A percentile compares a stretch with the other conserved stretches of the same genome.
Conservation (phyloP, 2,797 vertebrate genomes). For the Potorous gilbertii region DNA sequence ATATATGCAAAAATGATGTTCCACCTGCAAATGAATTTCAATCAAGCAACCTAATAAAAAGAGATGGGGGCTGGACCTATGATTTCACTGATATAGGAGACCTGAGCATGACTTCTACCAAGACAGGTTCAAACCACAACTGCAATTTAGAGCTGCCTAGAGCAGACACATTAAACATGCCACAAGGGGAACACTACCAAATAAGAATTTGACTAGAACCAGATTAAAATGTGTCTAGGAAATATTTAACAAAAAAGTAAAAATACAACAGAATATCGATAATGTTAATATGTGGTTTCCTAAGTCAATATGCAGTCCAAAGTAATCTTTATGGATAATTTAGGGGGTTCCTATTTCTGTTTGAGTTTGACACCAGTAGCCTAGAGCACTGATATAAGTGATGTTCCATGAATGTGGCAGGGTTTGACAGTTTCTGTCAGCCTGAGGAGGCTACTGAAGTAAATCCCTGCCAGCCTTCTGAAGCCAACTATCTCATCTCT, state of each 20-base stretch:
- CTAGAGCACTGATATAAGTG: not conserved
- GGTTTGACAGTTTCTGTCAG: not conserved
- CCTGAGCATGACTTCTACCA: not conserved
- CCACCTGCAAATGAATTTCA: not conserved
- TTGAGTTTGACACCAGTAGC: not conserved
- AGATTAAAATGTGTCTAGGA: not conserved
- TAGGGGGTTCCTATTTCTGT: not conserved
- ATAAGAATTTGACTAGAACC: not conserved
- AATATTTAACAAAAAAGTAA: not conserved
- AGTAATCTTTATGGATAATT: not conserved
- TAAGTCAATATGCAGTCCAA: not conserved
- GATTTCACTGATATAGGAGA: not conserved
- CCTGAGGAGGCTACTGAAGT: too few species aligned
- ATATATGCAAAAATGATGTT: not conserved
- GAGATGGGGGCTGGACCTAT: not conserved
- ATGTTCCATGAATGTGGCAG: not conserved
- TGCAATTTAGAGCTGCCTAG: not conserved
- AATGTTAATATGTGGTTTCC: not conserved
- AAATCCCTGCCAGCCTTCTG: not conserved
- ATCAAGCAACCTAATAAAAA: not conserved
- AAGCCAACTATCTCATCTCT: not conserved
- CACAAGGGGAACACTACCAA: not conserved
- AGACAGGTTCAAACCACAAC: not conserved
- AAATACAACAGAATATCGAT: not conserved
- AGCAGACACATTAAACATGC: not conserved